Evolutionary conservation across 2,113 vertebrate genomes (phyloP).

Genomic region (Eretmochelys imbricata): DNA sequence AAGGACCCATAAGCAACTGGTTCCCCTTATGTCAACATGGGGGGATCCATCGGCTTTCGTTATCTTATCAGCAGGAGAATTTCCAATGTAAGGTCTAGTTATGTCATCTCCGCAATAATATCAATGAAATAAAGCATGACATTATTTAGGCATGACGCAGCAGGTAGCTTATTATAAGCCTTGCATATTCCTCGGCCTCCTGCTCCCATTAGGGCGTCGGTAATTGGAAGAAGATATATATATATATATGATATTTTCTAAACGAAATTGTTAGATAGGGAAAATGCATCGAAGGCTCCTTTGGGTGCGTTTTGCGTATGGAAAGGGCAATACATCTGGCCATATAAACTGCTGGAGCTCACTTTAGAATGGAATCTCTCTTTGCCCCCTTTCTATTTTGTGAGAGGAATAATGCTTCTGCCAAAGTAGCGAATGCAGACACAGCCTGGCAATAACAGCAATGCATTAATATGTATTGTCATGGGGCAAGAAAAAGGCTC

Average conservation of each 20-base stretch:
- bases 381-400: not conserved
- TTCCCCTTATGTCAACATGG: not conserved
- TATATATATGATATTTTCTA: not conserved
- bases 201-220: not conserved
- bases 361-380: not conserved
- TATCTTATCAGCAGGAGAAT: not conserved
- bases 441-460: not conserved
- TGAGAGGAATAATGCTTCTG: not conserved
- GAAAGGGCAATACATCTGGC: not conserved
- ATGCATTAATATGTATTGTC: no score
- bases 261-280: not conserved
- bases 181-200: conserved; percentile 16
- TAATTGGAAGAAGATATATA: not conserved
- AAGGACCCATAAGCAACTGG: not conserved
- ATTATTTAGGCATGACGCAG: conserved; percentile 10
- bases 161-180: conserved; percentile 55
- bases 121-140: not conserved
- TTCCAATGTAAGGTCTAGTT: not conserved
- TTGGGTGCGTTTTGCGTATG: not conserved
- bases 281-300: not conserved
- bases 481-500: not conserved
- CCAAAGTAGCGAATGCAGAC: not conserved
- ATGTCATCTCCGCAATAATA: not conserved
- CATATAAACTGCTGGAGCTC: not conserved
- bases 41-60: not conserved